These are phyloP conservation scores for Hydraecia micacea DNA, from an alignment of 2,888 invertebrate genomes.

Conservation along the genomic window DNA sequence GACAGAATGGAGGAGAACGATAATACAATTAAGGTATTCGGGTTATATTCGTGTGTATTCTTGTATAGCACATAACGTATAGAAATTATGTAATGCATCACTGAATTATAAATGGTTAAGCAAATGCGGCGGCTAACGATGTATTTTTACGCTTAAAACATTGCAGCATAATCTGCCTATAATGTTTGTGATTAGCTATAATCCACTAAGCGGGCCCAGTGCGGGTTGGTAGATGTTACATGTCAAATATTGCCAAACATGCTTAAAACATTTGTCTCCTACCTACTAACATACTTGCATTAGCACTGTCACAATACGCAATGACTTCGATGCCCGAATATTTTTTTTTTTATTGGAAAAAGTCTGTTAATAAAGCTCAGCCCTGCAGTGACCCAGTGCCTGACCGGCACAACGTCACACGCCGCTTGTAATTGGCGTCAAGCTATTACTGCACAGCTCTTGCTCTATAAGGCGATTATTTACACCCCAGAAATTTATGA, in stretches of 20 bases:
- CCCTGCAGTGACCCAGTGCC: conserved; percentile 59
- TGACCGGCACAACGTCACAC: conserved; percentile 58
- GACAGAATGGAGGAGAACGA: not conserved
- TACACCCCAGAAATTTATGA: conserved; percentile 69
- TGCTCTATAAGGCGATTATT: conserved; percentile 72
- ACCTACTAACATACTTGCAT: not conserved
- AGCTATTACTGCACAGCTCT: conserved; percentile 68
- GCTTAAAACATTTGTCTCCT: not conserved
- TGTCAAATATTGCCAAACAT: no score
- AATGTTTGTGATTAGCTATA: no score
- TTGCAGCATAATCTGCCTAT: no score
- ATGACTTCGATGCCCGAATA: no score
- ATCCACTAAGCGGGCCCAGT: no score
- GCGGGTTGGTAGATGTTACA: no score
- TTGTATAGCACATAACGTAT: not conserved
- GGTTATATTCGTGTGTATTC: no score
- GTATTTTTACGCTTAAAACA: not conserved
- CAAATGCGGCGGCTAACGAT: not conserved
- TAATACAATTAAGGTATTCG: not conserved
- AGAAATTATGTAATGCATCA: not conserved
- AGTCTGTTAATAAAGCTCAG: conserved; percentile 17
- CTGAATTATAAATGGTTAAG: not conserved
- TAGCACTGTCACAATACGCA: not conserved
- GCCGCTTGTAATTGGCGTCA: conserved; percentile 72
- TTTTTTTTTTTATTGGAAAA: not conserved